Base-by-base conservation (phyloP, 2,797 vertebrate species). In the Channallabes apus region DNA sequence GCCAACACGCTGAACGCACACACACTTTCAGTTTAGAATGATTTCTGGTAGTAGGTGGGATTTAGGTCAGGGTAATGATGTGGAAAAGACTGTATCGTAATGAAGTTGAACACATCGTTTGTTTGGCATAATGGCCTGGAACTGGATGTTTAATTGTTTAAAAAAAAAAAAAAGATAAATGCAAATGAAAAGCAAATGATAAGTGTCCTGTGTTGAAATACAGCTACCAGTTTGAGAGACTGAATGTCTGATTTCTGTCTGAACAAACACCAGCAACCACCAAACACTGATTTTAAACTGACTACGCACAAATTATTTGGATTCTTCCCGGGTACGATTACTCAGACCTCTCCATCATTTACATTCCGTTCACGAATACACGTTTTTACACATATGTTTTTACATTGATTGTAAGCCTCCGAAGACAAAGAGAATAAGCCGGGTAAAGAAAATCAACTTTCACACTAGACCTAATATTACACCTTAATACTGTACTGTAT, bases 31-130 rank as follows among this genome's bases (percentile, higher is more conserved):
- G 61, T 61, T 62, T 17, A 62, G 77, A 27, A 79, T 38, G 35
- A 8, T 9, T 67, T 35, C 24, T 27, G 1, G 3, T 20, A 54
- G 38, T 29, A 67, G 64, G 17, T 81, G 5, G 41, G n/a, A 81
- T 54, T 81, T 54, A 81, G 79, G 62, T 67, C 79, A 65, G n/a
- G 15, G 67, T 67, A 32, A 80, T 80, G 59, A 64, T 80, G 35
- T 46, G 32, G 35, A 46, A 68, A 81, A 32, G n/a, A 67, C 20
- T 65, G 65, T 46, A 51, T 24, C 51, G 24, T 80, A 64, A 46
- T 46, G 61, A 67, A 54, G 62, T 54, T 41, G 15, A 65, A 51
- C 24, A 67, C 62, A 24, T 32, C n/a, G 67, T 51, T 51, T 81
- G 64, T 54, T 81, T 54, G 62, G 62, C 2, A 20, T 67, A 68